Percentiles rank a stretch among this genome's conserved stretches.
These are phyloP conservation scores for Talpa occidentalis DNA, from an alignment of 2,113 vertebrate species.

Conservation along the genomic window DNA sequence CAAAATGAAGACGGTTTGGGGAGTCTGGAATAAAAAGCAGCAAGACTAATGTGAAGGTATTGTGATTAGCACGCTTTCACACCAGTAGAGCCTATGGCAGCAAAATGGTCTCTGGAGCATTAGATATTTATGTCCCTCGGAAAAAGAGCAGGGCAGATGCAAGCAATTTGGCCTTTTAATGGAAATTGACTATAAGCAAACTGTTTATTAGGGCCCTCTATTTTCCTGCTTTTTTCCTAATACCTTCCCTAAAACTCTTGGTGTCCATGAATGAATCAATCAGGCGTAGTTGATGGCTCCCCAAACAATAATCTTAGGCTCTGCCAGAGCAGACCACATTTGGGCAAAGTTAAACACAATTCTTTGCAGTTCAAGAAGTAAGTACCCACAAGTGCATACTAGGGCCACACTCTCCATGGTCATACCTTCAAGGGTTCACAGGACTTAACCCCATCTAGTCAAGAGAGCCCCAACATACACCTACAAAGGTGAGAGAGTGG, in stretches of 20 bases:
- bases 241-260: neutral
- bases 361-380: neutral
- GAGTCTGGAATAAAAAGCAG: neutral
- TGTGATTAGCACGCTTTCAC: neutral
- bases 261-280: neutral
- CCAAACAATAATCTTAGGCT: neutral
- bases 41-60: neutral
- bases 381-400: neutral
- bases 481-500: rapidly evolving
- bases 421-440: rapidly evolving
- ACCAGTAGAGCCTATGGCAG: neutral
- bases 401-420: neutral
- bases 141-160: neutral
- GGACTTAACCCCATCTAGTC: rapidly evolving
- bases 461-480: neutral
- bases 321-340: neutral
- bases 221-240: neutral
- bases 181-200: neutral
- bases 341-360: neutral
- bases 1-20: neutral
- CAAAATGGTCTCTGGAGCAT: neutral
- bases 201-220: neutral
- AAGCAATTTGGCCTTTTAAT: neutral
- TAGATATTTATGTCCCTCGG: neutral
- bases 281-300: neutral